Evolutionary conservation across 2,888 invertebrate genomes (phyloP).

Genomic region (Matsumyia berberina): DNA sequence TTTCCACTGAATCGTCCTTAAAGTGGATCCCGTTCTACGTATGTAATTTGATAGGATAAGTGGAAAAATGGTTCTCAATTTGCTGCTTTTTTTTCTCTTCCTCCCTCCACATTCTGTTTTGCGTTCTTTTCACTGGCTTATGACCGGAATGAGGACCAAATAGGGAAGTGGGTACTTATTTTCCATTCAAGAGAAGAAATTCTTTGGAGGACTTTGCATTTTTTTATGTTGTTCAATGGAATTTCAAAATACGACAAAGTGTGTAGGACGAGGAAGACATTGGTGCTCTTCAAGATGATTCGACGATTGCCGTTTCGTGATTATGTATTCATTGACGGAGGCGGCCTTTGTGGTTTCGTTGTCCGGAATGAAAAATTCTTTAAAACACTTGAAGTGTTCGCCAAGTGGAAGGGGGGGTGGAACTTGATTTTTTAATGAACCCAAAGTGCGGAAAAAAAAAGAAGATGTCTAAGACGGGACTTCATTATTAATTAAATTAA

Average conservation of each 20-base stretch:
- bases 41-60: conserved; percentile 42
- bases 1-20: background rate
- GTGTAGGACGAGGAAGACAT: background rate
- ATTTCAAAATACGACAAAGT: background rate
- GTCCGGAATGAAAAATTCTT: conserved; percentile 1
- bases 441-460: conserved; percentile 3
- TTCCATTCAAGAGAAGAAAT: conserved; percentile 5
- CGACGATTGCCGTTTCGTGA: background rate
- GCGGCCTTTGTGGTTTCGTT: background rate
- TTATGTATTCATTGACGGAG: conserved; percentile 6
- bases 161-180: conserved; percentile 6
- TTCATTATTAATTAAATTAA: conserved; percentile 6
- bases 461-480: background rate
- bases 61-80: conserved; percentile 43
- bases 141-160: background rate
- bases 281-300: conserved; percentile 7
- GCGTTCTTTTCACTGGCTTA: background rate
- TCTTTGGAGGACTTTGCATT: background rate
- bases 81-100: background rate
- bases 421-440: conserved; percentile 8
- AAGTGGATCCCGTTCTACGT: background rate
- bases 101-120: background rate
- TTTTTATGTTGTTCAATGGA: background rate
- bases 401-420: background rate
- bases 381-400: conserved; percentile 6